Base-by-base conservation (phyloP, 2,113 vertebrate genomes). In the Ageneiosus marmoratus region DNA sequence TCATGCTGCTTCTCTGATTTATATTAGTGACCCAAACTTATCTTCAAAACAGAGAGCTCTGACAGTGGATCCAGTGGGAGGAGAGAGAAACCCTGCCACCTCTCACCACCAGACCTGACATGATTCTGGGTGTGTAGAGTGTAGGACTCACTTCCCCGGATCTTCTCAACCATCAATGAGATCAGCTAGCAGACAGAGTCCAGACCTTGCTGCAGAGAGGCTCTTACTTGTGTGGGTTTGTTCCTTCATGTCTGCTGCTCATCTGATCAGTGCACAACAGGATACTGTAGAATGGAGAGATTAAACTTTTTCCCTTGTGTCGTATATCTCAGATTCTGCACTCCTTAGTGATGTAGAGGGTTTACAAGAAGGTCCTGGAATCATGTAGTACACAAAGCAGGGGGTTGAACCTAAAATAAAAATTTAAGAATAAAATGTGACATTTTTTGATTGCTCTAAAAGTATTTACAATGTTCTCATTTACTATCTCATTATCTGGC, bases 81-180 rank as follows among this genome's bases (percentile, higher is more conserved):
- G 67, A 29, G 22, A 79, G 75, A 65, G 70, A 46, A 82, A 44
- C 60, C 56, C 32, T 24, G 50, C 41, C 63, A 62, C 84, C 56
- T 60, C 77, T 82, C 44, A 81, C 29, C 77, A 65, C 69, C 48
- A 74, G 62, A 53, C 50, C 60, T 79, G 32, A 74, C n/a, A 44
- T 53, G 65, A 76, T 8, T 51, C 3, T 75, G 20, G 58, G 48
- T 79, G 69, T 15, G 34, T 51, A 27, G 5, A 51, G 46, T 65
- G 32, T 74, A 48, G 29, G 18, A 81, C 37, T 81, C 37, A 65
- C 11, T 63, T 29, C 37, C 34, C 7, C 27, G 34, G 46, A 56
- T 46, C 27, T 75, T 56, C 27, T 44, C n/a, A 29, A 27, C 15
- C 24, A 27, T 41, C 41, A 32, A 5, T 32, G 69, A 60, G 34